Base-by-base conservation (phyloP, 2,797 vertebrate species). In the Carcharodon carcharias region DNA sequence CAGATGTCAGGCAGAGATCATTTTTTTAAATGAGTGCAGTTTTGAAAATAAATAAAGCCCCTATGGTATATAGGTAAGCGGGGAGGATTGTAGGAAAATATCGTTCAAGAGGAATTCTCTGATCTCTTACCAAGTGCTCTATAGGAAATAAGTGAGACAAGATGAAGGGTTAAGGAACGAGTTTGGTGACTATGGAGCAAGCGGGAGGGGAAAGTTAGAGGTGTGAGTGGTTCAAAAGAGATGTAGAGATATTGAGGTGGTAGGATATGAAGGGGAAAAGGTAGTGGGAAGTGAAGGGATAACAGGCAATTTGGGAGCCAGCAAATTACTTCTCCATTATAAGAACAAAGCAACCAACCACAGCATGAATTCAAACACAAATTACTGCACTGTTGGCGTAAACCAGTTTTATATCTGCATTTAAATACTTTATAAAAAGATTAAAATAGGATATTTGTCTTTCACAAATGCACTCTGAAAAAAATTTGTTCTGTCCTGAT, bases 191-290 rank as follows among this genome's bases (percentile, higher is more conserved):
- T 18, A 40, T 6, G 14, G 77, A 45, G 12, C 11, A 77, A 82
- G 35, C 14, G 3, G 16, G 35, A 80, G 16, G n/a, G 77, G 4
- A 77, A 0, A 31, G 8, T 77, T 40, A 45, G 35, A 40, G 4
- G 1, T 16, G 16, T 40, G n/a, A 18, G n/a, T 9, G 28, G 14
- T 82, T 40, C n/a, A 80, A 80, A 12, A 12, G 96, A 96, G 96
- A 96, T 69, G 21, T 73, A 87, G 96, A 56, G 96, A 97, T 97
- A 97, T 96, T 96, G 96, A 96, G 96, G 77, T 28, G 96, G 95
- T 0, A 1, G 9, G 71, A 11, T 11, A 73, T 35, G 28, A 73
- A 73, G 9, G 31, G 11, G 71, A 35, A 73, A 73, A 35, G 28
- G 35, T 35, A 35, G 31, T 73, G 71, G 28, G 31, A 73, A 73